Base-by-base conservation (phyloP, 2,797 vertebrate species). In the Sphaeramia orbicularis region DNA sequence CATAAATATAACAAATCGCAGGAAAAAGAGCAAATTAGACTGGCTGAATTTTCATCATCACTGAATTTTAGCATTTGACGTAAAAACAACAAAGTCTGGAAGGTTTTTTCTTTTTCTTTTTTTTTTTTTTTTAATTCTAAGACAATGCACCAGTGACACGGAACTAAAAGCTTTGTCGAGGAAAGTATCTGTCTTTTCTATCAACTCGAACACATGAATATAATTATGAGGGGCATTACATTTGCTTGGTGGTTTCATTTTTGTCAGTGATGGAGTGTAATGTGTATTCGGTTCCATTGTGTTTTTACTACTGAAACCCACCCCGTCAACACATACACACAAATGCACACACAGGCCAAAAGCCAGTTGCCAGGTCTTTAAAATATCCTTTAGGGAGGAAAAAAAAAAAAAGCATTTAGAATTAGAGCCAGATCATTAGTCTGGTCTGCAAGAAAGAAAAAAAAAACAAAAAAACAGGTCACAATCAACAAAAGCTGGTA, bases 401-500 rank as follows among this genome's bases (percentile, higher is more conserved):
- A 16, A 35, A 57, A 80, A 78, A 79, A 59, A 67, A 85, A 88
- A 84, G 60, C 54, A 74, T 69, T 48, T 67, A 7, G 61, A 84
- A 87, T 78, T 71, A 61, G 63, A 81, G 75, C 67, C 61, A 77
- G 61, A 66, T 78, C 58, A 74, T 82, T 79, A 82, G 61, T 64
- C 32, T 15, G 10, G 19, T 57, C 49, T 55, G 35, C 38, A 48
- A 55, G 65, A 30, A 24, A 14, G n/a, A 56, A 68, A 68, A 68
- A 21, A 21, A 21, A 21, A 21, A 51, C 66, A 21, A 21, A n/a
- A 21, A 73, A 80, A 24, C 16, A 48, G 37, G 65, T 68, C 60
- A 79, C 72, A 83, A 83, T 81, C 68, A 85, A 82, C 80, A 80
- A 79, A 74, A 77, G 78, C 54, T 74, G 65, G 18, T 57, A 48